A percentile compares a stretch with the other conserved stretches of the same genome.
Conservation (phyloP, 2,113 vertebrate genomes). For the Triplophysa siluroides region DNA sequence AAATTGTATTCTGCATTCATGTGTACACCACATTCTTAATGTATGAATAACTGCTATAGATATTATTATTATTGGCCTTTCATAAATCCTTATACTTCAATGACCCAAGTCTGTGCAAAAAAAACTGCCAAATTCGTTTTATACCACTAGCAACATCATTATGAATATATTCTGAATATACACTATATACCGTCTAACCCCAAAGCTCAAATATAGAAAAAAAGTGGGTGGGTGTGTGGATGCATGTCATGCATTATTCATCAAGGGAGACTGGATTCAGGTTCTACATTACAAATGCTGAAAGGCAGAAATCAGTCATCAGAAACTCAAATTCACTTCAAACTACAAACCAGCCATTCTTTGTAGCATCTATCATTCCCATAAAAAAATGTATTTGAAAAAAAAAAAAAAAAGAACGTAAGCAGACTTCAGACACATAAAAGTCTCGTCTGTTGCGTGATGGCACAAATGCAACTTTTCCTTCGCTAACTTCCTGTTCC, state of each 20-base stretch:
- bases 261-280: neutral
- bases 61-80: too few species aligned
- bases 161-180: neutral
- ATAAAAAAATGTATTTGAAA: neutral
- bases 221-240: neutral
- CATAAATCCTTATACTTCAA: too few species aligned
- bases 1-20: too few species aligned
- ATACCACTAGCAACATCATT: neutral
- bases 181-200: neutral
- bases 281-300: neutral
- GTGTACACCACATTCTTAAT: too few species aligned
- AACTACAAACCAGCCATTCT: neutral
- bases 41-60: too few species aligned
- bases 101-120: too few species aligned
- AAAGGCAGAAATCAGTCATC: too few species aligned
- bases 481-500: conserved; percentile 28
- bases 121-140: neutral
- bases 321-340: neutral
- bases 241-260: neutral
- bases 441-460: conserved; percentile 9
- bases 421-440: neutral
- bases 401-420: neutral
- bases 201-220: neutral
- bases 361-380: neutral
- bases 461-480: conserved; percentile 19